Base-by-base conservation (phyloP, 2,113 vertebrate species). In the Nothobranchius furzeri region DNA sequence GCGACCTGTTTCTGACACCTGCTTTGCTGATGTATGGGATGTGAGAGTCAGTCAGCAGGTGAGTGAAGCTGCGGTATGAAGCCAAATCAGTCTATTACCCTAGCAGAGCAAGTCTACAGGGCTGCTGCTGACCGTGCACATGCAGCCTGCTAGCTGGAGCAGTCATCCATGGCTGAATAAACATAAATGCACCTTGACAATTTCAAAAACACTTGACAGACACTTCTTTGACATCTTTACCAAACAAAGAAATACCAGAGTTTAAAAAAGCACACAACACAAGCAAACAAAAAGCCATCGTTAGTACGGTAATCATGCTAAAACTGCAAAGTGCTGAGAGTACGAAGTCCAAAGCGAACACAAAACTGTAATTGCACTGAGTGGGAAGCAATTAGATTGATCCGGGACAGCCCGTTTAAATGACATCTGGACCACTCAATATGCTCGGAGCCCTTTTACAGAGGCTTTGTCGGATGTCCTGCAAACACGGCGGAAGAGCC, bases 291-390 rank as follows among this genome's bases (percentile, higher is more conserved):
- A 58, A 30, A 30, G 30, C 30, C 30, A 30, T 30, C 4, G 30
- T 30, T 30, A 30, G 30, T 4, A 30, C 30, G 30, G 30, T 30
- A 47, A 64, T 59, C 63, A 75, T 52, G 64, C 70, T 61, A 70
- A 36, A 81, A 25, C 69, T 64, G 17, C 12, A 47, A 58, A 47
- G 59, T 37, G 52, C 70, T 62, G 73, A 12, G 55, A 60, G 60
- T 66, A 48, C 56, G 17, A 83, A 57, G 58, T 83, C 76, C 64
- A 46, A 53, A 64, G 65, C 62, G 71, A 85, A 81, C 65, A 75
- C 30, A 78, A 70, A 81, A 73, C 73, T 80, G 69, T 81, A 84
- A 90, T 88, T 87, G 75, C 66, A 73, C 73, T 56, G 62, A 82
- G 72, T 69, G 66, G 83, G 79, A 76, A 78, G 78, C 73, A 86